Evolutionary conservation across 2,888 invertebrate genomes (phyloP), one percentile per base, ranked within the genome.

Genomic region (Dryobotodes eremita): DNA sequence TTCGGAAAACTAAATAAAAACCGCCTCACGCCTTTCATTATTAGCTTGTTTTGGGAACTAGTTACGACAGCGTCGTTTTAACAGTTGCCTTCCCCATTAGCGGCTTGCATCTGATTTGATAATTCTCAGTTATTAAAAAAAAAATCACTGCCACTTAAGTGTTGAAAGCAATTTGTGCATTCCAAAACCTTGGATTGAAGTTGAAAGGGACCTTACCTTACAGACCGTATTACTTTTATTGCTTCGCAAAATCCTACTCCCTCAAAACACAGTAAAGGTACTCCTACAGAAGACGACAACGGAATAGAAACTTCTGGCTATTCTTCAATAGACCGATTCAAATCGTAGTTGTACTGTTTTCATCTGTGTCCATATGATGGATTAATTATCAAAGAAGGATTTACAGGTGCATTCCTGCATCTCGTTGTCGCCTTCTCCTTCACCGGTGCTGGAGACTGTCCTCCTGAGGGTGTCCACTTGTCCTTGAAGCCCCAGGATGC

Each of bases 381-480:
- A 50, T 93, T 90, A 1, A 31, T 92, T 89, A 0, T 95, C 94
- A 80, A 96, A 96, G 89, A 95, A 93, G 7, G 89, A 86, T 86
- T 94, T 96, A 92, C 96, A 96, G 26, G 92, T 88, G 85, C 96
- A 97, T 53, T 95, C 94, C 77, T 94, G 93, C 2, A 83, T 71
- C 0, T 92, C 93, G 0, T 42, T 86, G 6, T 93, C 95, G 1
- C 90, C 93, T 20, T 94, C 94, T 13, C 93, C 95, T 0, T 94
- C 95, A 0, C 93, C 95, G 1, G 94, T 93, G 80, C 94, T 94
- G 42, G 95, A 95, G 1, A 89, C 93, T 0, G 94, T 92, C n/a
- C 92, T 92, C 26, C 98, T 97, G 50, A 98, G 94, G 75, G 97
- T 97, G 88, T 97, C 97, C 1, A 98, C 98, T 77, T 98, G 98